These are phyloP conservation scores for Serinus canaria DNA, from an alignment of 2,113 vertebrate species.

Conservation along the genomic window DNA sequence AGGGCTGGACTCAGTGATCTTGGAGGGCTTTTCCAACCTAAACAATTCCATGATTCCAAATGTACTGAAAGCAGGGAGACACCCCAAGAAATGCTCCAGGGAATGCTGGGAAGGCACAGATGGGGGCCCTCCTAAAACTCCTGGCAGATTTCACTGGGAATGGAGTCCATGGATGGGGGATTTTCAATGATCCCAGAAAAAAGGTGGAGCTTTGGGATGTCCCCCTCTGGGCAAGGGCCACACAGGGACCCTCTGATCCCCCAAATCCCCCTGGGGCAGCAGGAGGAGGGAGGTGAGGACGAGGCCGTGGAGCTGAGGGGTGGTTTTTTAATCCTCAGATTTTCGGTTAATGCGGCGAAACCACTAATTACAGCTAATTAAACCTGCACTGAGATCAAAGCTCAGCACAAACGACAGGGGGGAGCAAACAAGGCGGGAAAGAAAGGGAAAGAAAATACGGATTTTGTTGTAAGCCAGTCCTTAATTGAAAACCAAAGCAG, in stretches of 20 bases:
- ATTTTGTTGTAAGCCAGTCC: constrained; percentile 12
- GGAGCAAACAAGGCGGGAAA: constrained; percentile 29
- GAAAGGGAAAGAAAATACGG: constrained; percentile 14
- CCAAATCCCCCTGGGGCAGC: not conserved
- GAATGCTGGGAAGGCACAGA: not conserved
- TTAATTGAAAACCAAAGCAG: constrained; percentile 57
- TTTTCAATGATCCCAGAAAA: not conserved
- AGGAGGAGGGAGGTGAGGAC: not conserved
- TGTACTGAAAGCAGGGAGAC: not conserved
- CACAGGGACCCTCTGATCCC: not conserved
- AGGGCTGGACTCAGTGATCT: fast-evolving
- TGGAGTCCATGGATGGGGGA: not conserved
- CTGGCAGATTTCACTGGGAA: not conserved
- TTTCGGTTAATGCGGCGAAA: constrained; percentile 38
- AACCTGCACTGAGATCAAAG: constrained; percentile 50
- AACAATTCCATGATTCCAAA: not conserved
- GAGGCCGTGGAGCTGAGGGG: not conserved
- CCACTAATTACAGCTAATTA: constrained; percentile 64
- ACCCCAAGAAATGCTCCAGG: not conserved
- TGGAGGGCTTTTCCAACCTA: not conserved
- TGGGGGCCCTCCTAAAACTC: not conserved
- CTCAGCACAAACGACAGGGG: constrained; percentile 8
- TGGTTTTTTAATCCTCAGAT: not conserved
- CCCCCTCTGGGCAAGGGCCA: not conserved
- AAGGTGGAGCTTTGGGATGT: not conserved